Percentiles rank a stretch among this genome's conserved stretches.
phyloP scores from a whole-genome alignment of 2,888 invertebrate species.

The Sarcophaga carnaria region DNA sequence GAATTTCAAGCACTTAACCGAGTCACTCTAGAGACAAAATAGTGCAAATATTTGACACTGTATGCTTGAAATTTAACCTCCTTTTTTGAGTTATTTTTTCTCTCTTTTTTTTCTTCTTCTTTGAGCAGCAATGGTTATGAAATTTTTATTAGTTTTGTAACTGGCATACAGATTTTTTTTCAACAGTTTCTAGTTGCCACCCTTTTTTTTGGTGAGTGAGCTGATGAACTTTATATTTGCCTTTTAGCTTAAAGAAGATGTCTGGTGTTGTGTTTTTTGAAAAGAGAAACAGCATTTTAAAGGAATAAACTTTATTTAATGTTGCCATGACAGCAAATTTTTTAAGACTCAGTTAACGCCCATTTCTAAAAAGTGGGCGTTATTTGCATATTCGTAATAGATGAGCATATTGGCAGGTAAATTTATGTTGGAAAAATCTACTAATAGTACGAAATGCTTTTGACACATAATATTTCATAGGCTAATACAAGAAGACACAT shows the following conservation, averaged over 20 bases:
- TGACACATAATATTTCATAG: too few relatives aligned
- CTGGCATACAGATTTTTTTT: not conserved
- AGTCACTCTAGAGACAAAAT: not conserved
- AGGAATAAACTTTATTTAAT: not conserved
- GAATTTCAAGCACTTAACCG: not conserved
- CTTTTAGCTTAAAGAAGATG: not conserved
- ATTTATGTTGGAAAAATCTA: too few relatives aligned
- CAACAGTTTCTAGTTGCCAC: not conserved
- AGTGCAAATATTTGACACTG: not conserved
- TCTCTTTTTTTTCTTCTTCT: not conserved
- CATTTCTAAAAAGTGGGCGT: too few relatives aligned
- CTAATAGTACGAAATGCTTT: too few relatives aligned
- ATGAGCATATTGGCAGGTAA: too few relatives aligned
- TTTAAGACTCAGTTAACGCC: too few relatives aligned
- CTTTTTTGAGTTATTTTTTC: not conserved
- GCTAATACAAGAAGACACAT: too few relatives aligned
- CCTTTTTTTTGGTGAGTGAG: not conserved
- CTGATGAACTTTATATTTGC: constrained; percentile 22
- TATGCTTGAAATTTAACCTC: constrained; percentile 14
- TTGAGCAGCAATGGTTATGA: constrained; percentile 2
- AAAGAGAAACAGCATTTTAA: not conserved
- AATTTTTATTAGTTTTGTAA: constrained; percentile 7
- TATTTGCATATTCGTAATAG: too few relatives aligned
- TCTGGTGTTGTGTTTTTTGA: not conserved
- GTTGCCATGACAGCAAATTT: too few relatives aligned